Base-by-base conservation (phyloP, 1,140 invertebrate genomes). In the Meloidogyne hapla region DNA sequence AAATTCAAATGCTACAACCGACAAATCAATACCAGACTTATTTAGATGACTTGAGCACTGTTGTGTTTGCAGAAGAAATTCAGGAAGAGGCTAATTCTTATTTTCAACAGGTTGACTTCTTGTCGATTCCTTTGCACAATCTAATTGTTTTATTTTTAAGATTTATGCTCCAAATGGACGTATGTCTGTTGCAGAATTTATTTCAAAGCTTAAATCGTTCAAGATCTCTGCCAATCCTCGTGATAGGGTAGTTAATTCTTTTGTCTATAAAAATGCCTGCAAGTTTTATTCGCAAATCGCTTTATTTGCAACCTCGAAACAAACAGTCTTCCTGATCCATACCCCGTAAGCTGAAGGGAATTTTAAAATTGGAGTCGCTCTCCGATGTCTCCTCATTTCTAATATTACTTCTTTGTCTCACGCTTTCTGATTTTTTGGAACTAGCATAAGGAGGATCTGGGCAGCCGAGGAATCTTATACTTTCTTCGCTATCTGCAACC, bases 71-170 rank as follows among this genome's bases (percentile, higher is more conserved):
- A 15, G 79, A 82, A 12, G 78, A 72, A 13, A 77, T 83, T 15
- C 81, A 82, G 71, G 79, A 83, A 67, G 69, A 84, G 69, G 81
- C 81, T 6, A 82, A 82, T 63, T 74, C 63, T 3, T 82, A 82
- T 62, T 82, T 82, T 63, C 81, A 83, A 77, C 75, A 69, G 38
- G 81, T 80, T 15, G n/a, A 10, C 4, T 23, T 48, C 79, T 80
- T 56, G 21, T 26, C 9, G 80, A 26, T 9, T 56, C n/a, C n/a
- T 69, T 71, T 63, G 4, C 0, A 56, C 70, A 25, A 18, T 33
- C 9, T 78, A 21, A 25, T 40, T 2, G 21, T 76, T 18, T 56
- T 18, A 25, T 67, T 79, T 21, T 79, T 18, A 18, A 82, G 79
- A 82, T 82, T n/a, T 82, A 84, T 72, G 64, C 79, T 38, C 69